These are phyloP conservation scores for Otolemur crassicaudatus DNA, from an alignment of 2,797 vertebrate species.

Conservation along the genomic window DNA sequence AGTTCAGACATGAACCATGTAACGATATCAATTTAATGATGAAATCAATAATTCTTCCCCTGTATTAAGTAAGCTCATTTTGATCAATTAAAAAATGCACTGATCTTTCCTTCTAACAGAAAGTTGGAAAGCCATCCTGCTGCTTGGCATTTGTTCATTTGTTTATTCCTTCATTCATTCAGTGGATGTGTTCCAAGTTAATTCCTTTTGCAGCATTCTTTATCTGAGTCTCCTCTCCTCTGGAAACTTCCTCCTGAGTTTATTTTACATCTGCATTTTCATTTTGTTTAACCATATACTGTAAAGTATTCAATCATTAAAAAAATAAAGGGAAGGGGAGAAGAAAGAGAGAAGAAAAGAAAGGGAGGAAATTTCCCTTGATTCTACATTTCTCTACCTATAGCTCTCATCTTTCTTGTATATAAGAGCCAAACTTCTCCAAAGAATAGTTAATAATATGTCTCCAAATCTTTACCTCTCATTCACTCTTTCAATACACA, in stretches of 20 bases:
- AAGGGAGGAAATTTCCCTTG: background rate
- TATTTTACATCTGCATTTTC: background rate
- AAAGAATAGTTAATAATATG: background rate
- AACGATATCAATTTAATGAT: slow-evolving; percentile 40
- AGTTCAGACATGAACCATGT: background rate
- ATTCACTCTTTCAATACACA: background rate
- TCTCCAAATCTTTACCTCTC: background rate
- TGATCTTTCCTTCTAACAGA: background rate
- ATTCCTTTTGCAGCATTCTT: background rate
- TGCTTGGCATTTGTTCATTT: background rate
- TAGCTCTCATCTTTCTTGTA: background rate
- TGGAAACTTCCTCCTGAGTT: background rate
- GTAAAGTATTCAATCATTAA: background rate
- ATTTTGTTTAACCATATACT: background rate
- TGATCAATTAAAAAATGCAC: background rate
- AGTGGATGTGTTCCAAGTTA: background rate
- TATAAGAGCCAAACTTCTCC: background rate
- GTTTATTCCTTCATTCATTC: background rate
- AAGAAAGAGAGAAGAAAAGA: background rate
- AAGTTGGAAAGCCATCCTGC: background rate
- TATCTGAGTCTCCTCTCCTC: background rate
- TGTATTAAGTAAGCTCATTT: background rate
- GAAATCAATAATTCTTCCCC: background rate
- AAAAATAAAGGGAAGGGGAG: background rate
- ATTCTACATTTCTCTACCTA: background rate